These are phyloP conservation scores for Sthenelais limicola DNA, from an alignment of 2,888 invertebrate species.

Conservation along the genomic window DNA sequence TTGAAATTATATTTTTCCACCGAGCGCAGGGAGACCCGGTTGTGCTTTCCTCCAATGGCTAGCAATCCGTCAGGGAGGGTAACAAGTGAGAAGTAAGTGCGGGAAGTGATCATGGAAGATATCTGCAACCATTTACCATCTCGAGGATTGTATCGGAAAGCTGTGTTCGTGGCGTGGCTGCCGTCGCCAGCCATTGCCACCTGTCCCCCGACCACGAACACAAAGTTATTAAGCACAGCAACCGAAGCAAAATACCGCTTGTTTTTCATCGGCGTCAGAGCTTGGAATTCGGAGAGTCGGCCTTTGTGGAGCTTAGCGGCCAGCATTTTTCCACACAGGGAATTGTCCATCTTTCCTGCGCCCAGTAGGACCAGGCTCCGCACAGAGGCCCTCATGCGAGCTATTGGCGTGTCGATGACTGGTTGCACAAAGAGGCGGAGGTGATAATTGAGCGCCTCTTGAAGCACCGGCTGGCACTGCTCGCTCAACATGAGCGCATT, in stretches of 20 bases:
- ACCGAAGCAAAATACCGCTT: conserved; percentile 53
- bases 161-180: conserved; percentile 54
- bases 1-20: conserved; percentile 54
- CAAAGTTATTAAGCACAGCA: conserved; percentile 54
- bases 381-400: conserved; percentile 51
- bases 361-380: conserved; percentile 53
- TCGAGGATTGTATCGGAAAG: conserved; percentile 53
- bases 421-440: conserved; percentile 55
- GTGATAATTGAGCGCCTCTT: conserved; percentile 53
- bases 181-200: conserved; percentile 57
- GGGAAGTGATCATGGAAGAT: conserved; percentile 53
- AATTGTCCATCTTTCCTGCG: conserved; percentile 55
- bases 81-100: conserved; percentile 54
- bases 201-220: conserved; percentile 54
- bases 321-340: conserved; percentile 51
- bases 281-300: conserved; percentile 43
- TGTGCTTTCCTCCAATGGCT: conserved; percentile 55
- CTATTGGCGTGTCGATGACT: conserved; percentile 46
- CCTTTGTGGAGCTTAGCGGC: conserved; percentile 47
- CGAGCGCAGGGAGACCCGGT: conserved; percentile 52
- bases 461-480: conserved; percentile 52
- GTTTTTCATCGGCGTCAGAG: conserved; percentile 46
- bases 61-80: conserved; percentile 50
- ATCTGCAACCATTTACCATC: conserved; percentile 55
- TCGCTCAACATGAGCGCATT: conserved; percentile 51